Base-by-base conservation (phyloP, 1,140 invertebrate genomes). In the Campoletis sonorensis region DNA sequence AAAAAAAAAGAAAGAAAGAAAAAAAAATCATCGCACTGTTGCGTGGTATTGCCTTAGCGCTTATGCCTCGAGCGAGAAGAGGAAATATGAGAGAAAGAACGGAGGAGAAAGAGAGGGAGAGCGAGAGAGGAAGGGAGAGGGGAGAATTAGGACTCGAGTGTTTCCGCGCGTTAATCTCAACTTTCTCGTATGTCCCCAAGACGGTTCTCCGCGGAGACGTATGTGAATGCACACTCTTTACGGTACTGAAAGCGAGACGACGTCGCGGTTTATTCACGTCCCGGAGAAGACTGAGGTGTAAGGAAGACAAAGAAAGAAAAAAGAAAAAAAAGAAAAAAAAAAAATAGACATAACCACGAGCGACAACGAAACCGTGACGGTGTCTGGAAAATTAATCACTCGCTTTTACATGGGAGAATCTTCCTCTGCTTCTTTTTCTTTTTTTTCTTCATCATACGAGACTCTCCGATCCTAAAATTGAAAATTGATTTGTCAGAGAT, bases 111-210 rank as follows among this genome's bases (percentile, higher is more conserved):
- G 83, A 81, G 80, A 81, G 81, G 70, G 18, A 58, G 54, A 23
- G 18, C 51, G 23, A 23, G 61, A 16, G 23, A 64, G 23, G 61
- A 26, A 23, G 23, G 61, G 61, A 13, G 23, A 64, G 11, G 23
- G 61, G 61, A 26, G 79, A 83, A 85, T 87, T 86, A 85, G 84
- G 77, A 83, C 81, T 73, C 81, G 82, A 85, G 83, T 85, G 85
- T 85, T 83, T 81, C 82, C 84, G 85, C 80, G 21, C 70, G 33
- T 72, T 49, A 72, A 72, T 72, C 70, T 72, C 45, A 5, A 49
- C 70, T 72, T 49, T 72, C 70, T 72, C 70, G 70, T 72, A 21
- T 64, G 51, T 68, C 27, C 64, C 64, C 51, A 54, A 54, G 51
- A 54, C 51, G 51, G 51, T 58, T 23, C 54, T 26, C 61, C 11